Base-by-base conservation (phyloP, 2,113 vertebrate genomes). In the Cryptomyrus ogoouensis region DNA sequence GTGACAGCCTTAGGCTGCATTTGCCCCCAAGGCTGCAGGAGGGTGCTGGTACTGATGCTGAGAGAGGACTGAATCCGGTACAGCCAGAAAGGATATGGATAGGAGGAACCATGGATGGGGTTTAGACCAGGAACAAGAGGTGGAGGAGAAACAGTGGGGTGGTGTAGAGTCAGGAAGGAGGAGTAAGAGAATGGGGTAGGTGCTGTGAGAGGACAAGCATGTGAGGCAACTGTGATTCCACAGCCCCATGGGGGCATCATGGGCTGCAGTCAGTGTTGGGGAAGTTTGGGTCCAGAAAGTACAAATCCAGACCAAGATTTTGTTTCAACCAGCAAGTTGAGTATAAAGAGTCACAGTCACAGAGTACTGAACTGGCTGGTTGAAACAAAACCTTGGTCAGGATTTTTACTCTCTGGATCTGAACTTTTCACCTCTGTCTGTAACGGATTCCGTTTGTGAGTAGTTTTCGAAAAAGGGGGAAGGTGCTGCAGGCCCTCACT, bases 1-100 rank as follows among this genome's bases (percentile, higher is more conserved):
- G 83, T 47, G 21, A 47, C 83, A 27, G 24, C 46, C 13, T 97
- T 97, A 95, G 96, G 95, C 95, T 92, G 95, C 91, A 19, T 92
- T 93, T 90, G 13, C 46, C 44, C 19, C 44, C 83, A 50, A 24
- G 12, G 83, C 46, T 50, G 10, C 46, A 50, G 21, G 2, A 50
- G 10, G 44, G 24, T 50, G n/a, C n/a, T 50, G 83, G 10, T 31
- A 17, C 44, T 15, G 19, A 86, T 12, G 2, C 21, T 5, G n/a
- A 27, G 17, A 86, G 44, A 50, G 10, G 13, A 35, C 31, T 15
- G 31, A 39, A 77, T 31, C 31, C 0, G 10, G 70, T 39, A 74
- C n/a, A 5, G 8, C 2, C 70, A 77, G 74, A 80, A 42, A 19
- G 74, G 39, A 13, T 5, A 31, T 31, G 10, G 27, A 19, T 31